A percentile compares a stretch with the other conserved stretches of the same genome.
phyloP scores from a whole-genome alignment of 2,113 vertebrate species.

The Cheilinus undulatus region DNA sequence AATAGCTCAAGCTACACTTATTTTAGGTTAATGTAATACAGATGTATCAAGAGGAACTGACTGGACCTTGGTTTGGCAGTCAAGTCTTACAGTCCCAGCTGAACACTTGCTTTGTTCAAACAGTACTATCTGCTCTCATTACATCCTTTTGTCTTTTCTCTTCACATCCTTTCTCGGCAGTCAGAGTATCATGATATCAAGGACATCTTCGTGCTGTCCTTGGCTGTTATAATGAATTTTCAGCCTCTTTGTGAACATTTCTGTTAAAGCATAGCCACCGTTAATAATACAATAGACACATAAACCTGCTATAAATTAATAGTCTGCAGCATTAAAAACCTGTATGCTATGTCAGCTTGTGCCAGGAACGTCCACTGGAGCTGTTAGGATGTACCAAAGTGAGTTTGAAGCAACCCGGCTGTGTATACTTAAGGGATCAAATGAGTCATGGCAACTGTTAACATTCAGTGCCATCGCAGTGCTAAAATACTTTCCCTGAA shows the following conservation, averaged over 20 bases:
- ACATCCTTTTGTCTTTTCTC: background rate
- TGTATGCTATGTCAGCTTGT: background rate
- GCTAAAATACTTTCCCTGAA: constrained; percentile 25
- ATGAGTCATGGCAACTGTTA: constrained; percentile 10
- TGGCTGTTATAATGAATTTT: constrained; percentile 21
- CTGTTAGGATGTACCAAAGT: constrained; percentile 15
- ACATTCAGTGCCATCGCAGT: constrained; percentile 9
- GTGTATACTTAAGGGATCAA: constrained; percentile 10
- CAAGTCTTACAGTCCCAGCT: background rate
- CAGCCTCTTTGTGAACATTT: background rate
- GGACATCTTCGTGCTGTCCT: constrained; percentile 14
- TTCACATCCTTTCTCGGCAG: constrained; percentile 2
- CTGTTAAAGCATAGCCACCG: background rate
- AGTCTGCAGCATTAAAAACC: background rate
- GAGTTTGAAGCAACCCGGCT: constrained; percentile 15
- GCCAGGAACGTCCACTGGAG: constrained; percentile 9
- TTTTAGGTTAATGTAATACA: no score
- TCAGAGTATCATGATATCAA: constrained; percentile 6
- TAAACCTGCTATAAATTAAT: background rate
- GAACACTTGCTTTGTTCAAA: constrained; percentile 9
- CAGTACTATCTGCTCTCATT: constrained; percentile 1
- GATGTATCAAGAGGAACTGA: no score
- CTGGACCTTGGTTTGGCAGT: constrained; percentile 1
- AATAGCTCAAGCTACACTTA: no score
- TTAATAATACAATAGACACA: constrained; percentile 7